Evolutionary conservation across 2,113 vertebrate species (phyloP), one percentile per base, ranked within the genome.

Genomic region (Setophaga petechia): DNA sequence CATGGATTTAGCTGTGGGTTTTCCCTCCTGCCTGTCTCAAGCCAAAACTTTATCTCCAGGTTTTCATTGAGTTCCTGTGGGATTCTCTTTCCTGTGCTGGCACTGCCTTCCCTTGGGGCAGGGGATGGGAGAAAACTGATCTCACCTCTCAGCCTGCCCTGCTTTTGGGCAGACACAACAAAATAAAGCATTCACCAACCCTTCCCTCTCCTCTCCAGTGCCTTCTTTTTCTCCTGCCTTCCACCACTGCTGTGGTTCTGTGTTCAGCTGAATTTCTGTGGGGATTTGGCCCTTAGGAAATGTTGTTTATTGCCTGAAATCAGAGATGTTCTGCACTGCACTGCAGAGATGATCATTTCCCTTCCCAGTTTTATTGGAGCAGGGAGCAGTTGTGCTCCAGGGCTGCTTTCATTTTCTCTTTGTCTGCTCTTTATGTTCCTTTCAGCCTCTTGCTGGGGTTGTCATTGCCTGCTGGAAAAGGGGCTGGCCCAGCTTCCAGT

Each of bases 181-280:
- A 55, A 46, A 15, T 5, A 4, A 41, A 33, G 20, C 25, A 27
- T 67, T 75, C 37, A 24, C 47, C 39, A 59, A 46, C 18, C 15
- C 3, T 28, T 72, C n/a, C 4, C 6, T 74, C 51, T 46, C 4
- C 6, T 74, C 57, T 46, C 33, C 14, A 17, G 25, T 9, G 19
- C 35, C 44, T 35, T 15, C 15, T 41, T 46, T 41, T 66, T 20
- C 46, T 74, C 27, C 49, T 39, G 30, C 21, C 49, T 20, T 18
- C 4, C 1, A 5, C 0, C 10, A 1, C n/a, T 85, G 8, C 57
- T 30, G 1, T 18, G 7, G 9, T 16, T 69, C 35, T 57, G 78
- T 44, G 24, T 73, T 77, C 2, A 49, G 14, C 52, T 68, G 74
- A 10, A 21, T 2, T 71, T 84, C 46, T 69, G 15, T 41, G 66